Evolutionary conservation across 2,797 vertebrate genomes (phyloP), one percentile per base, ranked within the genome.

Genomic region (Tympanoctomys barrerae): DNA sequence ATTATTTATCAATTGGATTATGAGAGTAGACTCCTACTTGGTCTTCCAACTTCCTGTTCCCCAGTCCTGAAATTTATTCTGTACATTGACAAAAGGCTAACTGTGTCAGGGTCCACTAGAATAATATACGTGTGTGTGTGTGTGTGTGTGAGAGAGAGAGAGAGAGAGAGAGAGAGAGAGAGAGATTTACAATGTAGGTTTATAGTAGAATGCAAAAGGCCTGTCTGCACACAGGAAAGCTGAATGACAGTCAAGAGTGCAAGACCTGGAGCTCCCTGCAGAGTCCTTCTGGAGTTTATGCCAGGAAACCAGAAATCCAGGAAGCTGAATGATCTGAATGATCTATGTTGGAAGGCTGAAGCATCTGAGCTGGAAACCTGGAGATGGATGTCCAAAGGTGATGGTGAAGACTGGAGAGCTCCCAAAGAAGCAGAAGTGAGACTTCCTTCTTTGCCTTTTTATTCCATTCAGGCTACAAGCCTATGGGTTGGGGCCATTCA

Each of bases 1-100:
- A 31, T 57, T 61, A 16, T 86, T 75, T 64, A 39, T 95, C 73
- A 75, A 77, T 57, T 80, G 90, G 64, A 90, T 71, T 70, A 59
- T 4, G 22, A 24, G 2, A 28, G 84, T 42, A 73, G 14, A 80
- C 28, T 94, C 52, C 61, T 82, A 75, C 59, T 64, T 89, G 59
- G 13, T 52, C 54, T 54, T 59, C 42, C 36, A 73, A 11, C 42
- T 75, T 89, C 46, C 61, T 78, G 36, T 88, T 33, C 39, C 46
- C 49, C 19, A 52, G 3, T 79, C 54, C 5, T 39, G 73, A 88
- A 82, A 92, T 36, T 18, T 85, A 73, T 73, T 91, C 59, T 89
- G 54, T 77, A 68, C 5, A 66, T 39, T 79, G 54, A 91, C 31
- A 87, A 68, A 16, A 80, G 54, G 49, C 31, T 62, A 62, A 73